Evolutionary conservation across 2,797 vertebrate species (phyloP), one percentile per base, ranked within the genome.

Genomic region (Coendou prehensilis): DNA sequence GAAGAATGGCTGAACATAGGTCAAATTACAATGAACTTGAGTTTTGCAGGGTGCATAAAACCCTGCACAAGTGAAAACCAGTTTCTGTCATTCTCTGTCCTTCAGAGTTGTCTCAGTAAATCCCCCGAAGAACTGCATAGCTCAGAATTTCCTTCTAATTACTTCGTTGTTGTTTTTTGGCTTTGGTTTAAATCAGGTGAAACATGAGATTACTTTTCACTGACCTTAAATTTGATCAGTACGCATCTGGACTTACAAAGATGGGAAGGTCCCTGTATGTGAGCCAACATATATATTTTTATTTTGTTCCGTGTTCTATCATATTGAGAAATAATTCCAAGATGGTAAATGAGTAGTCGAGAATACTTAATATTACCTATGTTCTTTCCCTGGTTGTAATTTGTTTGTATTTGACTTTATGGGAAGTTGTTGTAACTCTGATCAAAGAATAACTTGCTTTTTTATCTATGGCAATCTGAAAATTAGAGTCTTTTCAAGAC

Each of bases 361-460:
- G 7, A 73, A 75, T 37, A 82, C 15, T 80, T 69, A 87, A 76
- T 83, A 84, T 75, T 92, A 89, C 79, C 45, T 84, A 78, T 64
- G 20, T 15, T 82, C 33, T 95, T 94, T 54, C 57, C 52, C 26
- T 59, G 15, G 75, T 57, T 54, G 13, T 59, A 59, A 92, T 89
- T 94, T 93, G 23, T 73, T 87, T 95, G 83, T 80, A 86, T 94
- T 97, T 96, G 76, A 75, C 52, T 97, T 89, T 22, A 83, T 37
- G 47, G 64, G 33, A 63, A 83, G 94, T 80, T 47, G 2, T 94
- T 91, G 63, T 45, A 97, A 96, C 7, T 94, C 84, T 73, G 54
- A 50, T 69, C 41, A 96, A 97, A 97, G 18, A 69, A 93, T 75
- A 93, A 13, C 28, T 91, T 93, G 0, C 1, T 45, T 30, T 87